Evolutionary conservation across 2,113 vertebrate genomes (phyloP), one percentile per base, ranked within the genome.

Genomic region (Leptosomus discolor): DNA sequence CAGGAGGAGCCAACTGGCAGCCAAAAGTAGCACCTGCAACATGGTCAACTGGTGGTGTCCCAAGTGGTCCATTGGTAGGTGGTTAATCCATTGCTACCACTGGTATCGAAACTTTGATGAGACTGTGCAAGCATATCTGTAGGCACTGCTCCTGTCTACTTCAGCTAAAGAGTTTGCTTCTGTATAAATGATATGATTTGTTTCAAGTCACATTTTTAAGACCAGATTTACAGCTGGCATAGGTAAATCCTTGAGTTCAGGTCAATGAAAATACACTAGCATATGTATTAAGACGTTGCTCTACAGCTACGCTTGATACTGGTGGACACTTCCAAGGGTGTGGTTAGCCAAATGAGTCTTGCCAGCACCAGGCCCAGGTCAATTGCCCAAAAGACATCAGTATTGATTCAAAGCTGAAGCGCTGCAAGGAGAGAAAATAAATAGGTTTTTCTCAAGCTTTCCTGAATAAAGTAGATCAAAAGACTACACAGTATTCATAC

Each of bases 1-100:
- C 99, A 36, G 99, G 99, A 95, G 99, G 99, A 36, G 99, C 99
- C 19, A 99, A 99, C 97, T 99, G 99, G 99, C 99, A 98, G 91
- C 99, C 99, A 8, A 98, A 99, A 96, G 99, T 99, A 56, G 99
- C 99, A 57, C 99, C 99, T 17, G 99, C 99, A 67, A 99, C 98
- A 51, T 99, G 99, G 99, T 98, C 98, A 26, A 97, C 98, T 60
- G 97, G 98, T 26, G 98, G 97, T 68, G 97, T 98, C 51, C 97
- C 99, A 39, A 98, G 98, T 75, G 97, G 98, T 78, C 98, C 99
- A 79, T 94, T 99, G 99, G 99, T 99, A 98, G 24, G 98, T 98
- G 67, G 37, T 81, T 57, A 9, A 63, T 92, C 36, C 32, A 4
- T 65, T 1, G 5, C 43, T 36, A 39, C 9, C 15, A 6, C 27